Percentiles rank a stretch among this genome's conserved stretches.
Evolutionary conservation across 1,140 invertebrate genomes (phyloP).

Genomic region (Magallana angulata): DNA sequence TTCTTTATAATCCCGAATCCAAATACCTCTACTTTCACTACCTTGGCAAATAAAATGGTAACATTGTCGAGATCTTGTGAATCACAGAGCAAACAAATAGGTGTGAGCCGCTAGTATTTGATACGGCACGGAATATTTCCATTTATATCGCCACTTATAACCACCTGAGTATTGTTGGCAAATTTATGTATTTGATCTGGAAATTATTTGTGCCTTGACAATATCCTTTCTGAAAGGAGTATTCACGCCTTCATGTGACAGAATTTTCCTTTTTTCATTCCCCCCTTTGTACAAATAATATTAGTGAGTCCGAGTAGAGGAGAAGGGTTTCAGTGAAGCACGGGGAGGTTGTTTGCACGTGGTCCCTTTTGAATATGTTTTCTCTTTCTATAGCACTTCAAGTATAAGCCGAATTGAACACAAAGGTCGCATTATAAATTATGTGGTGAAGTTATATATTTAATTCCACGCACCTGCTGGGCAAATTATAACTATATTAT

Average conservation of each 20-base stretch:
- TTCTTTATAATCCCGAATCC: constrained; percentile 14
- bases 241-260: neutral
- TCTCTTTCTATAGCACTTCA: constrained; percentile 45
- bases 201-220: constrained; percentile 39
- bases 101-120: constrained; percentile 16
- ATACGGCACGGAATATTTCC: constrained; percentile 33
- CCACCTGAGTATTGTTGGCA: constrained; percentile 1
- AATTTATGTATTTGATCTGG: constrained; percentile 41
- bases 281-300: neutral
- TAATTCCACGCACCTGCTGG: constrained; percentile 41
- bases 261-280: constrained; percentile 9
- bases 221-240: constrained; percentile 27
- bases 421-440: constrained; percentile 41
- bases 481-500: constrained; percentile 43
- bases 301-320: neutral
- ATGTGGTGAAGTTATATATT: constrained; percentile 45
- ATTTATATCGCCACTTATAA: constrained; percentile 27
- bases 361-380: constrained; percentile 31
- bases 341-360: constrained; percentile 19
- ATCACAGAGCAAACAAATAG: constrained; percentile 48
- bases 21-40: constrained; percentile 25
- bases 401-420: constrained; percentile 34
- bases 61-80: constrained; percentile 50
- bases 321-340: neutral
- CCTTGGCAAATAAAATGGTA: constrained; percentile 46